phyloP scores from a whole-genome alignment of 2,888 invertebrate genomes.

The Cantharis flavilabris region DNA sequence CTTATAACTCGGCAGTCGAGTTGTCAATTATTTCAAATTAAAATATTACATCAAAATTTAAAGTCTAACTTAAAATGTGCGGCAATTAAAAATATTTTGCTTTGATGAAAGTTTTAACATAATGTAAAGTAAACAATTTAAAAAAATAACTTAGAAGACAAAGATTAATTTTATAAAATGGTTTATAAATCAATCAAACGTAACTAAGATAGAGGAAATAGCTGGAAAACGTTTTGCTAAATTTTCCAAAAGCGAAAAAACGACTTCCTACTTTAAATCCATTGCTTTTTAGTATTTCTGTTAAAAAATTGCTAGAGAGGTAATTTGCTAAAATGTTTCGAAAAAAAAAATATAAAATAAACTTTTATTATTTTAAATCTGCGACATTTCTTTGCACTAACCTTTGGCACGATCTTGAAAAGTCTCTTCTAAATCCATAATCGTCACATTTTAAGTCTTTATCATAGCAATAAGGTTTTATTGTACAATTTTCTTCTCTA shows the following conservation, averaged over 20 bases:
- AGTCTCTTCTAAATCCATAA: conserved; percentile 49
- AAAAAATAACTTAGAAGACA: not conserved
- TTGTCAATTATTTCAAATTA: not conserved
- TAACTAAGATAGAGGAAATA: not conserved
- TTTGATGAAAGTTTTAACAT: not conserved
- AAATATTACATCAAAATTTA: not conserved
- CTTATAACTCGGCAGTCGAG: not conserved
- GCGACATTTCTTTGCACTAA: conserved; percentile 26
- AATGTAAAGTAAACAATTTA: not conserved
- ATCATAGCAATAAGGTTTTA: conserved; percentile 45
- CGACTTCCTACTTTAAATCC: not conserved
- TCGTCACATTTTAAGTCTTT: conserved; percentile 50
- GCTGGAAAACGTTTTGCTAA: not conserved
- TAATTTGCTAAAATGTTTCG: not conserved
- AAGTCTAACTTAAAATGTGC: not conserved
- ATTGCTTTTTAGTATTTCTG: not conserved
- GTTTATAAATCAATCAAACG: not conserved
- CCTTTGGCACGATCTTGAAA: conserved; percentile 42
- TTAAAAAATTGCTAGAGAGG: not conserved
- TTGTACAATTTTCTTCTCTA: conserved; percentile 45
- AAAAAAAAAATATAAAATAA: not conserved
- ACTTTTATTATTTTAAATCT: not conserved
- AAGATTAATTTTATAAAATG: not conserved
- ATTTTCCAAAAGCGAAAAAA: not conserved
- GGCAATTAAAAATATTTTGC: not conserved